phyloP scores from a whole-genome alignment of 2,888 invertebrate genomes.

The Yponomeuta malinellus region DNA sequence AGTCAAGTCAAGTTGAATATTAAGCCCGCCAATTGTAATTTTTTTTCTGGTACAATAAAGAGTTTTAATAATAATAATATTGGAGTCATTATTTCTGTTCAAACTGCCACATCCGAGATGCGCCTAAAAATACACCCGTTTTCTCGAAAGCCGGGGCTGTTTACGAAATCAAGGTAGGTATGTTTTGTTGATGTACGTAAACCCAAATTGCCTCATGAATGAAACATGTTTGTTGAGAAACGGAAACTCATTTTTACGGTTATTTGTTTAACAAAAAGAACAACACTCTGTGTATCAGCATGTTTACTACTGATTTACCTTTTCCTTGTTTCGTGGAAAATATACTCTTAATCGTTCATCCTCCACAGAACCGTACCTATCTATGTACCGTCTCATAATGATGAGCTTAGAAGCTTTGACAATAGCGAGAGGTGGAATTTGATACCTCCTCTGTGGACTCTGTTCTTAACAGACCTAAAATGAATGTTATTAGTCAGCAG shows the following conservation, averaged over 20 bases:
- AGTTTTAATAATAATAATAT: too few relatives aligned
- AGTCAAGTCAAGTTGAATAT: too few relatives aligned
- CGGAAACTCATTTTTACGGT: slow-evolving; percentile 16
- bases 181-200: slow-evolving; percentile 13
- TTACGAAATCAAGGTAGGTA: slow-evolving; percentile 9
- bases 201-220: slow-evolving; percentile 19
- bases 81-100: neutral
- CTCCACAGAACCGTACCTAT: too few relatives aligned
- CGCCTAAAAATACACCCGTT: neutral
- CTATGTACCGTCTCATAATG: too few relatives aligned
- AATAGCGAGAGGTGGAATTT: too few relatives aligned
- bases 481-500: too few relatives aligned
- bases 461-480: too few relatives aligned
- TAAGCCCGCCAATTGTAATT: too few relatives aligned
- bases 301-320: slow-evolving; percentile 14
- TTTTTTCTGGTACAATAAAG: too few relatives aligned
- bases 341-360: too few relatives aligned
- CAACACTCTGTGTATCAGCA: slow-evolving; percentile 5
- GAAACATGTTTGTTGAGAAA: slow-evolving; percentile 18
- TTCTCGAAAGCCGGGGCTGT: neutral
- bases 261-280: slow-evolving; percentile 12
- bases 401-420: too few relatives aligned
- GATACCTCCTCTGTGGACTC: too few relatives aligned
- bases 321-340: neutral
- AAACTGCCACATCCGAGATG: neutral